Percentiles rank a stretch among this genome's conserved stretches.
Evolutionary conservation across 2,797 vertebrate genomes (phyloP).

Genomic region (Cyprinodon diabolis): DNA sequence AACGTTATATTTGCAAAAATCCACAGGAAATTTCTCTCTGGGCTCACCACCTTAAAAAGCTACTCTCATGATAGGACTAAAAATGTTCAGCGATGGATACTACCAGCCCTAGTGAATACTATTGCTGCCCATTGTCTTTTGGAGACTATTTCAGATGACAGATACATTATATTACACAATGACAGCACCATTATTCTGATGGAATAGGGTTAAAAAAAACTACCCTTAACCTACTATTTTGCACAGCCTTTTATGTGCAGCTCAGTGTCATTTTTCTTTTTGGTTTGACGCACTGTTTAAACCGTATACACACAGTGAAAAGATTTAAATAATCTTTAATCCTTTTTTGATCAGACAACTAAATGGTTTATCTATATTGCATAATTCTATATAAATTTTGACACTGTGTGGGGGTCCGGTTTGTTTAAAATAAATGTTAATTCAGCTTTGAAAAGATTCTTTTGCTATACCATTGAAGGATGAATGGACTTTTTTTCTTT

Average conservation of each 20-base stretch:
- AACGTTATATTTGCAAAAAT: not conserved
- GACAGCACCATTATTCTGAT: not conserved
- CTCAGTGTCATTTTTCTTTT: not conserved
- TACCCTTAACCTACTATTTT: not conserved
- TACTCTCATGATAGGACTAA: not conserved
- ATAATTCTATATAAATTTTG: not conserved
- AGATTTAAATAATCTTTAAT: not conserved
- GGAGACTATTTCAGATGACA: not conserved
- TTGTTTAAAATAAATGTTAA: not conserved
- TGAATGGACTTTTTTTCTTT: slow-evolving; percentile 3
- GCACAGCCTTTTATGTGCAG: not conserved
- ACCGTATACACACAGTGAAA: too few relatives aligned
- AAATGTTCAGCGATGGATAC: not conserved
- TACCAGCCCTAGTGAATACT: not conserved
- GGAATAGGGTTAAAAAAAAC: not conserved
- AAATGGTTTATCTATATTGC: not conserved
- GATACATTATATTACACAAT: not conserved
- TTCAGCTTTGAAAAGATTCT: not conserved
- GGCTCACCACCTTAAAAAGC: not conserved
- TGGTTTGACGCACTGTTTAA: not conserved
- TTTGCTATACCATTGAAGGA: not conserved
- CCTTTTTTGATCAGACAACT: not conserved
- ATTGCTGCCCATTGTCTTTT: not conserved
- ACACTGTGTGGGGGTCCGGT: not conserved
- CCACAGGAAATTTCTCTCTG: not conserved